Evolutionary conservation across 2,113 vertebrate species (phyloP), one percentile per base, ranked within the genome.

Genomic region (Tetrax tetrax): DNA sequence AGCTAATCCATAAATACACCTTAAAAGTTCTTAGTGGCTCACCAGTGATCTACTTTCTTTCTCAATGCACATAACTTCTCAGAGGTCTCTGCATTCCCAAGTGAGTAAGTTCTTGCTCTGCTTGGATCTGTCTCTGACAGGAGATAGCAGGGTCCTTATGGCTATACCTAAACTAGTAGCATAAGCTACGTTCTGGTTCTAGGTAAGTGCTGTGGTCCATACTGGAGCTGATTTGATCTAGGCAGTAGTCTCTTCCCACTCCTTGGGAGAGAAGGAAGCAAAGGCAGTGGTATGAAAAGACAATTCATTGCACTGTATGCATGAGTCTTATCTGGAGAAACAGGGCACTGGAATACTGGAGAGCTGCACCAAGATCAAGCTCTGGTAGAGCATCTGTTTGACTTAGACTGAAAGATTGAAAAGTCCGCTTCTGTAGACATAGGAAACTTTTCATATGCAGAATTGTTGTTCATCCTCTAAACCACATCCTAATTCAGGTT

Each of bases 351-450:
- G 17, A 20, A 68, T 59, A 21, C 60, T 2, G 2, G 21, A 28
- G 13, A 21, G 37, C 4, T 72, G 17, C 23, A 60, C 10, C 0
- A 2, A 79, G 37, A 43, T 3, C 0, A 1, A 88, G 7, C 7
- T 63, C n/a, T 85, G 37, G 12, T 19, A 78, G 13, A 87, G 4
- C 17, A 37, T 59, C 37, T 69, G 5, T 72, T 83, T 51, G 16
- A 21, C 21, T 54, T 38, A 76, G 50, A 7, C 25, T 47, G 60
- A 15, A 19, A 75, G 13, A 11, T 75, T 50, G 22, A 59, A 70
- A 90, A 14, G 11, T 71, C 47, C 83, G 27, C 17, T 90, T 37
- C n/a, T 78, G 12, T 51, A 88, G 85, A 43, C 43, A 63, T 0
- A 54, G 37, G 45, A 74, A 53, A 43, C 0, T 28, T n/a, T 33